These are phyloP conservation scores for Pelecanus crispus DNA, from an alignment of 2,113 vertebrate genomes.

Conservation along the genomic window DNA sequence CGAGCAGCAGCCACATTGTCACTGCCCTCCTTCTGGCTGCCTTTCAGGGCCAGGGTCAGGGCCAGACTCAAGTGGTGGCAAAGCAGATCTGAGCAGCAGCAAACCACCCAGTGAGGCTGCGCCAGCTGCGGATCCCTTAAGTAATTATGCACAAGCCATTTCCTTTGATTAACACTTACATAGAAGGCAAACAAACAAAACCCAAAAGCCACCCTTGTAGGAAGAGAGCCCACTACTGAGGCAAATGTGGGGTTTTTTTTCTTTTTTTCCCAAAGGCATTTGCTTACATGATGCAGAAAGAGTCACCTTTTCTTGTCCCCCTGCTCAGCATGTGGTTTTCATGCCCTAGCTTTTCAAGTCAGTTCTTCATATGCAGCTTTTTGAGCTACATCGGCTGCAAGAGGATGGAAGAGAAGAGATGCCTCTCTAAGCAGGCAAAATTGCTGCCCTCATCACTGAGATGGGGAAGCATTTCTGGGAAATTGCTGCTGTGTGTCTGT, in stretches of 20 bases:
- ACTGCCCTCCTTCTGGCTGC: background rate
- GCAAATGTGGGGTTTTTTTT: rapidly evolving
- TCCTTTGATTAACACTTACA: background rate
- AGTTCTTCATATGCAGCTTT: background rate
- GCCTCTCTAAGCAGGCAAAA: background rate
- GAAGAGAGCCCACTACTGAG: background rate
- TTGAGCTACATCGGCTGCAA: background rate
- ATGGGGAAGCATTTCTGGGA: background rate
- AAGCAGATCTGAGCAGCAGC: background rate
- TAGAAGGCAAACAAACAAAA: background rate
- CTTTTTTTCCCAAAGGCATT: background rate
- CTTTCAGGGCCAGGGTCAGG: background rate
- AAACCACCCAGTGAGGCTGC: background rate
- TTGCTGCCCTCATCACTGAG: background rate
- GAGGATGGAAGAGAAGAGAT: background rate
- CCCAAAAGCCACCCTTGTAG: background rate
- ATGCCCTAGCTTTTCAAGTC: background rate
- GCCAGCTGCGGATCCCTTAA: background rate
- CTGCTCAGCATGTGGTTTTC: no score
- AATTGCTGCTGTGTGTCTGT: background rate
- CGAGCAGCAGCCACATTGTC: background rate
- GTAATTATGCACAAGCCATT: background rate
- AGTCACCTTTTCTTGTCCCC: no score
- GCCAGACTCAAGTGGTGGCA: background rate
- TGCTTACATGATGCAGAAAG: background rate